Evolutionary conservation across 2,888 invertebrate genomes (phyloP).

Genomic region (Crioceris asparagi): DNA sequence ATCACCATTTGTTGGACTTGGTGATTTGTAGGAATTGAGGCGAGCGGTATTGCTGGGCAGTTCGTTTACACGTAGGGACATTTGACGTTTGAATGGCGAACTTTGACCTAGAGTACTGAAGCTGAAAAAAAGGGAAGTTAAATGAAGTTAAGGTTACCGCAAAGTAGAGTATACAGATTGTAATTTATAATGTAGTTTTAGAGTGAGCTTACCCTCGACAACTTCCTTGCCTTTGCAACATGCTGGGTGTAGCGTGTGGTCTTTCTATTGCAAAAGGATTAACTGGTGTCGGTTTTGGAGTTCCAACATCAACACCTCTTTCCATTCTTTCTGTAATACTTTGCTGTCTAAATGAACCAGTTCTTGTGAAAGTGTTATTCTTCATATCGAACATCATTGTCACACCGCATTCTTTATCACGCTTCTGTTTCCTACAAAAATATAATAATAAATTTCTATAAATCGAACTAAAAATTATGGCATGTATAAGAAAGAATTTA

Average conservation of each 20-base stretch:
- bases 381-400: slow-evolving; percentile 87
- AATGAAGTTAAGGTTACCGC: too few relatives aligned
- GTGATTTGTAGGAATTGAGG: slow-evolving; percentile 39
- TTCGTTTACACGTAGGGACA: slow-evolving; percentile 89
- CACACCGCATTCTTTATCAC: slow-evolving; percentile 92
- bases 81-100: slow-evolving; percentile 91
- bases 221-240: slow-evolving; percentile 91
- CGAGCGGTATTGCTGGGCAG: slow-evolving; percentile 91
- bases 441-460: too few relatives aligned
- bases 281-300: slow-evolving; percentile 47
- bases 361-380: slow-evolving; percentile 84
- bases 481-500: too few relatives aligned
- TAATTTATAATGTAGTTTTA: too few relatives aligned
- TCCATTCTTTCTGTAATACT: slow-evolving; percentile 65
- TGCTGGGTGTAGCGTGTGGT: slow-evolving; percentile 89
- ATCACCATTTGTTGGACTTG: slow-evolving; percentile 21
- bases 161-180: too few relatives aligned
- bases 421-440: slow-evolving; percentile 68
- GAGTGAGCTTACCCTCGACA: slow-evolving; percentile 67
- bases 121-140: too few relatives aligned
- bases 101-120: slow-evolving; percentile 68
- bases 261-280: slow-evolving; percentile 92
- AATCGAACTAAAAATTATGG: too few relatives aligned
- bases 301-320: slow-evolving; percentile 29
- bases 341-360: slow-evolving; percentile 79